Evolutionary conservation across 2,113 vertebrate genomes (phyloP).

Genomic region (Morone saxatilis): DNA sequence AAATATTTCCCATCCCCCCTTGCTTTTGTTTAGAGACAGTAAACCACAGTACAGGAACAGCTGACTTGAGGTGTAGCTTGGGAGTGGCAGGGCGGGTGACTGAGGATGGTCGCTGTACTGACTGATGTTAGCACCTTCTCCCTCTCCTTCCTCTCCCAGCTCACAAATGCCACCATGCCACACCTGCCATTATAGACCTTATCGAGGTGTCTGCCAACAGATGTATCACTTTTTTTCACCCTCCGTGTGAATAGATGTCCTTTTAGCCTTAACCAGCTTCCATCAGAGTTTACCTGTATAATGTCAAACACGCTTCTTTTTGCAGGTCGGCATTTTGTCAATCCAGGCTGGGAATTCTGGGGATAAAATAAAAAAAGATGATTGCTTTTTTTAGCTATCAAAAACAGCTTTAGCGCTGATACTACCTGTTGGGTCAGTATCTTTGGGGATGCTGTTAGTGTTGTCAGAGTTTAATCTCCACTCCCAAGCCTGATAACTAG

Average conservation of each 20-base stretch:
- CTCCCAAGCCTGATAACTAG: conserved; percentile 36
- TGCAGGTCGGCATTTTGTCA: neutral
- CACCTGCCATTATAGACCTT: conserved; percentile 8
- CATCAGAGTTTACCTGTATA: neutral
- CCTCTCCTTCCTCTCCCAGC: conserved; percentile 70
- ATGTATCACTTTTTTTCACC: neutral
- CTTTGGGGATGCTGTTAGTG: conserved; percentile 13
- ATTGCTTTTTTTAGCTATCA: conserved; percentile 12
- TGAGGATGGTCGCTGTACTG: conserved; percentile 68
- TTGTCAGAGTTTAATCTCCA: conserved; percentile 45
- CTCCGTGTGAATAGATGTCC: neutral
- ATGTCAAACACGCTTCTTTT: neutral
- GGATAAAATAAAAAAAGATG: neutral
- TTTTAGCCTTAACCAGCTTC: conserved; percentile 3
- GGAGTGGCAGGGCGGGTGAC: conserved; percentile 66
- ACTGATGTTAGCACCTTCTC: conserved; percentile 65
- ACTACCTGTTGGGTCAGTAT: conserved; percentile 8
- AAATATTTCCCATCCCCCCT: neutral
- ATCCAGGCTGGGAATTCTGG: neutral
- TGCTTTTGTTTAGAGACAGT: neutral
- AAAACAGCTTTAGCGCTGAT: neutral
- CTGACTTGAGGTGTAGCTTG: conserved; percentile 46
- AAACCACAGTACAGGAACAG: too few species aligned
- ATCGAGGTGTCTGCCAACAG: conserved; percentile 1
- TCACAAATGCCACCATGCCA: conserved; percentile 46